Conservation (phyloP, 2,113 vertebrate species). For the Aspiorhynchus laticeps region DNA sequence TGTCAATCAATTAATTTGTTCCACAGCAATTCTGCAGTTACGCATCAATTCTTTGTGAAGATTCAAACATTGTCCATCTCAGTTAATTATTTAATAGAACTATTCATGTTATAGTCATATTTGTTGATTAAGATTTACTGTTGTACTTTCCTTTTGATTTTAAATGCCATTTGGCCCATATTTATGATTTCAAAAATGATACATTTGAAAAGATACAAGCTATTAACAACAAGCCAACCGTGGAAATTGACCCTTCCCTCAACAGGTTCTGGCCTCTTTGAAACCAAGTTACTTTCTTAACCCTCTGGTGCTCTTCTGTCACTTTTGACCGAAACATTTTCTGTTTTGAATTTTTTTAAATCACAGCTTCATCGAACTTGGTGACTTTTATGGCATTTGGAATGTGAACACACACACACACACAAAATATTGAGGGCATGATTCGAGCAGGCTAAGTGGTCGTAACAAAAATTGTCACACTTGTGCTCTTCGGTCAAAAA, state of each 20-base stretch:
- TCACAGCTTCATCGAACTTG: too few species aligned
- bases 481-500: too few species aligned
- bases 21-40: background rate
- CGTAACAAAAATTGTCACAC: too few species aligned
- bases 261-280: background rate
- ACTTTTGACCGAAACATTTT: too few species aligned
- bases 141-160: background rate
- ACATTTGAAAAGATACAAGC: background rate
- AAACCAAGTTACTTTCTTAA: background rate
- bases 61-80: background rate
- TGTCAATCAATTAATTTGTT: background rate
- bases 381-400: too few species aligned
- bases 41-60: background rate
- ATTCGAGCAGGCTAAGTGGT: too few species aligned
- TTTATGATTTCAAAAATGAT: background rate
- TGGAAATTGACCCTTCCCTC: background rate
- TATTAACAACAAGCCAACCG: background rate
- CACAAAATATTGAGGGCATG: too few species aligned
- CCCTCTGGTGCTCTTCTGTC: too few species aligned
- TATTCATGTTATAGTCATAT: background rate
- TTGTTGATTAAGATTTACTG: background rate
- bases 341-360: too few species aligned
- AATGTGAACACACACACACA: too few species aligned
- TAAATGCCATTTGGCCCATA: background rate
- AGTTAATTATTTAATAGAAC: background rate